A percentile compares a stretch with the other conserved stretches of the same genome.
These are phyloP conservation scores for Cephus rjabovi DNA, from an alignment of 2,888 invertebrate genomes.

Conservation along the genomic window DNA sequence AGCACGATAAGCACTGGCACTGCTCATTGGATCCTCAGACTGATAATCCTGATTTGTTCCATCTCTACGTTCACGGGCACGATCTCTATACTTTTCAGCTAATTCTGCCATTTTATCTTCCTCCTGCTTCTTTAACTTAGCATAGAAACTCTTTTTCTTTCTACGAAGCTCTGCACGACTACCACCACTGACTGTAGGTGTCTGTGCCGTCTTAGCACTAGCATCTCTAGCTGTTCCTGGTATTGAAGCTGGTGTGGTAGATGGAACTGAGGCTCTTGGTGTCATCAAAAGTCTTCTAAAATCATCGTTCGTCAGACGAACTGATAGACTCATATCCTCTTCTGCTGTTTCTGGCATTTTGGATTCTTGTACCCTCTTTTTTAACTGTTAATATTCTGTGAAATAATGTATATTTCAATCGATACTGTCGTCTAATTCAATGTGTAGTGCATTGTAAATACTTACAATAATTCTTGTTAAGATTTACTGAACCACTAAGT, in stretches of 20 bases:
- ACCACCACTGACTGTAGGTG: slow-evolving; percentile 49
- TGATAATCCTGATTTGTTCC: slow-evolving; percentile 85
- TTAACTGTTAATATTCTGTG: neutral
- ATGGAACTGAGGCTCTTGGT: slow-evolving; percentile 81
- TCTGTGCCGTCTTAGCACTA: slow-evolving; percentile 74
- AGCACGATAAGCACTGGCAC: slow-evolving; percentile 89
- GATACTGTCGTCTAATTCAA: neutral
- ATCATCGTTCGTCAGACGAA: slow-evolving; percentile 94
- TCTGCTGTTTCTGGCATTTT: slow-evolving; percentile 61
- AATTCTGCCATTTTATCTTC: slow-evolving; percentile 94
- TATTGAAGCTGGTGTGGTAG: slow-evolving; percentile 68
- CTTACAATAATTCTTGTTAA: neutral
- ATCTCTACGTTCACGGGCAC: slow-evolving; percentile 91
- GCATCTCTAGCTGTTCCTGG: slow-evolving; percentile 77
- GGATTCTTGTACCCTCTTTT: neutral
- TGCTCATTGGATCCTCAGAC: slow-evolving; percentile 85
- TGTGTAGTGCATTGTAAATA: neutral
- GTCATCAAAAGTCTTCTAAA: slow-evolving; percentile 97
- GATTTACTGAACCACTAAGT: neutral
- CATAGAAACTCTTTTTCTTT: slow-evolving; percentile 96
- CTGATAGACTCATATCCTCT: slow-evolving; percentile 69
- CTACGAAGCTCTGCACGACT: slow-evolving; percentile 82
- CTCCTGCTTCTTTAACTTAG: slow-evolving; percentile 92
- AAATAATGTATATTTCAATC: neutral
- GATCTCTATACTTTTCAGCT: slow-evolving; percentile 92